These are phyloP conservation scores for Tokudaia tokunoshimensis DNA, from an alignment of 2,797 vertebrate species.

Conservation along the genomic window DNA sequence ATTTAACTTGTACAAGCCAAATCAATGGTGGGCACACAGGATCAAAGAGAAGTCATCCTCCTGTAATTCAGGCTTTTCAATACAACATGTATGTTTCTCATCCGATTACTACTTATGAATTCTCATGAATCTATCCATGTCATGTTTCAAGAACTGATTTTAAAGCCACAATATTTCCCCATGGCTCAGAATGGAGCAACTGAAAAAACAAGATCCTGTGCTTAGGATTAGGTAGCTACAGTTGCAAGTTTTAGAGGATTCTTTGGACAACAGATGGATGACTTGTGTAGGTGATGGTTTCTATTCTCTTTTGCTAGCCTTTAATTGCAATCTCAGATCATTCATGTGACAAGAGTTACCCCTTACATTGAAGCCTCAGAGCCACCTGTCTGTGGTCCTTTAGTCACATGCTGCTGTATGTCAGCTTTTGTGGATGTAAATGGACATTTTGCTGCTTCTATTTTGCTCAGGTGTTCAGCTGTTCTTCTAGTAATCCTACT, in stretches of 20 bases:
- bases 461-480: neutral
- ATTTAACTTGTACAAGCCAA: neutral
- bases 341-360: neutral
- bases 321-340: neutral
- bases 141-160: neutral
- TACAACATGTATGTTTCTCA: constrained; percentile 23
- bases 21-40: neutral
- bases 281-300: constrained; percentile 17
- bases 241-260: constrained; percentile 19
- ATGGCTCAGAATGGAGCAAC: neutral
- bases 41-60: constrained; percentile 11
- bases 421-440: neutral
- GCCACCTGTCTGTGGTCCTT: neutral
- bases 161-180: constrained; percentile 23
- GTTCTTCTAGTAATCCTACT: neutral
- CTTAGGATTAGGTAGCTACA: neutral
- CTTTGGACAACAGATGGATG: neutral
- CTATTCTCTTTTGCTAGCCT: neutral
- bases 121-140: neutral
- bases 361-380: neutral
- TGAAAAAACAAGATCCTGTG: neutral
- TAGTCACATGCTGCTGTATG: neutral
- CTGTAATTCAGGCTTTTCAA: neutral
- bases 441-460: neutral
- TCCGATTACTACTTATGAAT: constrained; percentile 12